Evolutionary conservation across 2,888 invertebrate genomes (phyloP).

Genomic region (Pheosia tremula): DNA sequence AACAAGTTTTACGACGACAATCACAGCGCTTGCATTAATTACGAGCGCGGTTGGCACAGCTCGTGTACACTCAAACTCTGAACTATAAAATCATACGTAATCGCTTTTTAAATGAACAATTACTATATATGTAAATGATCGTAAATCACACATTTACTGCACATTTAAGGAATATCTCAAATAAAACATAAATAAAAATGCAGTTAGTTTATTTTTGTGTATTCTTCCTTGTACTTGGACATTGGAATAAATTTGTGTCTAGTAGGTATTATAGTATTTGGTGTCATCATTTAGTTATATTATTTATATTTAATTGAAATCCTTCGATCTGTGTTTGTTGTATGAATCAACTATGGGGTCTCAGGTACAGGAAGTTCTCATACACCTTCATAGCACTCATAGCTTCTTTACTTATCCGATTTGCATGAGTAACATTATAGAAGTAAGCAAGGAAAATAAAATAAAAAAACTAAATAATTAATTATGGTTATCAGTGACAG

Average conservation of each 20-base stretch:
- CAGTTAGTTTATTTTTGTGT: background rate
- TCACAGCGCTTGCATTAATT: conserved; percentile 42
- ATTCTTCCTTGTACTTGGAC: background rate
- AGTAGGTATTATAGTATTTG: background rate
- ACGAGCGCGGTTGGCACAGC: conserved; percentile 12
- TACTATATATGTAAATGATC: conserved; percentile 33
- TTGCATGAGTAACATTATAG: no score
- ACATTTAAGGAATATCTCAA: conserved; percentile 21
- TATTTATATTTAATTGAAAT: background rate
- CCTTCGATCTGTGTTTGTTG: background rate
- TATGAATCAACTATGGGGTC: background rate
- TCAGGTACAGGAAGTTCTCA: no score
- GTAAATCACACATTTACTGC: conserved; percentile 38
- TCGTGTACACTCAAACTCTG: background rate
- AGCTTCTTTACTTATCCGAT: no score
- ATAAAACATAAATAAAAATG: conserved; percentile 13
- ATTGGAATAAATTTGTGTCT: background rate
- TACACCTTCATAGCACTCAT: no score
- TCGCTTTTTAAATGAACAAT: conserved; percentile 45
- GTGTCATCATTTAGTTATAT: background rate
- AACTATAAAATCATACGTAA: conserved; percentile 41
- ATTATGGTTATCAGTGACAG: background rate
- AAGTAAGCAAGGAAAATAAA: no score
- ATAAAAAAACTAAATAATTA: background rate
- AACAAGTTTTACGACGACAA: conserved; percentile 43